Evolutionary conservation across 2,113 vertebrate species (phyloP), one percentile per base, ranked within the genome.

Genomic region (Colaptes auratus): DNA sequence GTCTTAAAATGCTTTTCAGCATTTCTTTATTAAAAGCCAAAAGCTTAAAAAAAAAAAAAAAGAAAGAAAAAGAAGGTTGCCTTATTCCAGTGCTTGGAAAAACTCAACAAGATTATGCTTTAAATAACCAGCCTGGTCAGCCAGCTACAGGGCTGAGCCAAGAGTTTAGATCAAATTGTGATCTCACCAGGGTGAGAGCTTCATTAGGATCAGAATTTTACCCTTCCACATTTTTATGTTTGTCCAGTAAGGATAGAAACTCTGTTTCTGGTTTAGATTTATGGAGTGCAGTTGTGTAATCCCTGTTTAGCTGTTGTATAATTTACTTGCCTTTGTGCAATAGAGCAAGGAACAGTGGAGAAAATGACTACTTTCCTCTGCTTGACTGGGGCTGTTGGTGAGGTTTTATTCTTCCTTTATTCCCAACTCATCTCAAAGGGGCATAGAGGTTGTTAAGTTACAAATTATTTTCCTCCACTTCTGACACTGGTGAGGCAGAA

Each of bases 211-310:
- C 58, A 92, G 72, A 91, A 82, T 67, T 89, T 95, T 65, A 82
- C 13, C 7, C 56, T 56, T 93, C 27, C 39, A 35, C 20, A 23
- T 83, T 88, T 88, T 78, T 33, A 21, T 73, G 23, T 76, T 86
- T 91, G 75, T 89, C 78, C 60, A 82, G 15, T 76, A 21, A 66
- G 36, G 27, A 71, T 1, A 67, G 78, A 66, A 23, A 59, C 74
- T 88, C 72, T 95, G 91, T 92, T 93, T 94, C 79, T 92, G 64
- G 61, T 95, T 95, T 96, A 85, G 28, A 71, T 91, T 77, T 89
- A 64, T 74, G 35, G 53, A 93, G 15, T 35, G 86, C 16, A 23
- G 9, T 94, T 95, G 89, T 84, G 81, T 81, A 96, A 96, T 88
- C 36, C 19, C 21, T 77, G 0, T 73, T 94, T 82, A 85, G 75